Base-by-base conservation (phyloP, 2,113 vertebrate genomes). In the Brachyhypopomus gauderio region DNA sequence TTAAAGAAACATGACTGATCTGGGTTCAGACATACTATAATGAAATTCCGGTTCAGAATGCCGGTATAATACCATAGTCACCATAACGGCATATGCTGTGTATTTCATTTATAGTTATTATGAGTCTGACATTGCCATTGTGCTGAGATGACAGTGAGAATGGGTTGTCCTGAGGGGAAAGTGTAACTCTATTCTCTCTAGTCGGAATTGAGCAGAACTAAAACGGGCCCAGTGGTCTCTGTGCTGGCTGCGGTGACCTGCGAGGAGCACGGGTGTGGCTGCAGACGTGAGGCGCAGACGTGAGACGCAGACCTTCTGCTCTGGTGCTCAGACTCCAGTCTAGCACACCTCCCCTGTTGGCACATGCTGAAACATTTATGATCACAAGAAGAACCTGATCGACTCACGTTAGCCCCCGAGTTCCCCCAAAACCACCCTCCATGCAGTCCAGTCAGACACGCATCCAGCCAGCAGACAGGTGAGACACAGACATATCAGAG, bases 361-460 rank as follows among this genome's bases (percentile, higher is more conserved):
- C 90, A 83, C 82, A 80, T 78, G 84, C 82, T 94, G 85, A 93
- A 94, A 93, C 88, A 90, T 93, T 94, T 87, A 94, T 93, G 91
- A 92, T 80, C 84, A 81, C 81, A 84, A 88, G 88, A 85, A 90
- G 88, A 92, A 92, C 92, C 89, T 90, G 92, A 92, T 94, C 92
- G 83, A 87, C 60, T 84, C 88, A 85, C 84, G 64, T 75, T 66
- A 67, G 56, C 78, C 78, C 77, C 62, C 0, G 23, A 84, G 20
- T 48, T 84, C 84, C 86, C 87, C 77, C 82, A 82, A 52, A 83
- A 77, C 27, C 27, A 71, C 75, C 81, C 16, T 82, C 60, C 38
- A 30, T 30, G 48, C 38, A 62, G 16, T 59, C 48, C 36, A 60
- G 58, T 45, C 34, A 75, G 48, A 62, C 41, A 74, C 56, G 38